Conservation (phyloP, 2,113 vertebrate genomes). For the Apodemus sylvaticus region DNA sequence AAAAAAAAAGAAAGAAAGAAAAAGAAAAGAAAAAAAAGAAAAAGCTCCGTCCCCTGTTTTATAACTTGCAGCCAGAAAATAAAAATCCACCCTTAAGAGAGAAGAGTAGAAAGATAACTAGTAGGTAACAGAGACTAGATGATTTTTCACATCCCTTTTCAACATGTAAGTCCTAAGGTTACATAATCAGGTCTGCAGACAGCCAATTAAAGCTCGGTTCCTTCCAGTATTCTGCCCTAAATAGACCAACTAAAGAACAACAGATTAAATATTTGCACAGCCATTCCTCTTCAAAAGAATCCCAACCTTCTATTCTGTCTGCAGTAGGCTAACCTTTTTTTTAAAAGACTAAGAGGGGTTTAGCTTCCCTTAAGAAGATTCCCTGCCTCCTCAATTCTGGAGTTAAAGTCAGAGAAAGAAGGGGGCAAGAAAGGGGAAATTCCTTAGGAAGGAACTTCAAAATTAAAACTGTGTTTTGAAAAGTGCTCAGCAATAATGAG, state of each 20-base stretch:
- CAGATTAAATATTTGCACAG: conserved; percentile 18
- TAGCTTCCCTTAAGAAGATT: conserved; percentile 31
- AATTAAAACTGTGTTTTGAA: conserved; percentile 48
- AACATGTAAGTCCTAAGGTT: conserved; percentile 22
- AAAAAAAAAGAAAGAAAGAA: too few relatives aligned
- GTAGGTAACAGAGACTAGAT: not conserved
- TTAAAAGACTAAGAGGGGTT: not conserved
- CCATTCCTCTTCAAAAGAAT: conserved; percentile 35
- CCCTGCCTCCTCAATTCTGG: conserved; percentile 30
- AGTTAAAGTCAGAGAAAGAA: conserved; percentile 59
- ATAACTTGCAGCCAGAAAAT: not conserved
- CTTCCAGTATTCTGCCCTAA: not conserved
- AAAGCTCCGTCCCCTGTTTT: not conserved
- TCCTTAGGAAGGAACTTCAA: not conserved
- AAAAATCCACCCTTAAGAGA: not conserved
- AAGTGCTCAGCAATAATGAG: conserved; percentile 46
- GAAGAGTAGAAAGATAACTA: not conserved
- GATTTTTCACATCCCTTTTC: not conserved
- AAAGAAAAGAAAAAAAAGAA: not conserved
- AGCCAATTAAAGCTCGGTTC: conserved; percentile 33
- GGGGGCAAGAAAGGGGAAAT: not conserved
- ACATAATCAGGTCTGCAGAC: conserved; percentile 24
- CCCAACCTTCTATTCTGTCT: conserved; percentile 32
- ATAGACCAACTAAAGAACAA: not conserved
- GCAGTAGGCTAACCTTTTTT: conserved; percentile 23